Evolutionary conservation across 2,797 vertebrate genomes (phyloP).

Genomic region (Helostoma temminkii): DNA sequence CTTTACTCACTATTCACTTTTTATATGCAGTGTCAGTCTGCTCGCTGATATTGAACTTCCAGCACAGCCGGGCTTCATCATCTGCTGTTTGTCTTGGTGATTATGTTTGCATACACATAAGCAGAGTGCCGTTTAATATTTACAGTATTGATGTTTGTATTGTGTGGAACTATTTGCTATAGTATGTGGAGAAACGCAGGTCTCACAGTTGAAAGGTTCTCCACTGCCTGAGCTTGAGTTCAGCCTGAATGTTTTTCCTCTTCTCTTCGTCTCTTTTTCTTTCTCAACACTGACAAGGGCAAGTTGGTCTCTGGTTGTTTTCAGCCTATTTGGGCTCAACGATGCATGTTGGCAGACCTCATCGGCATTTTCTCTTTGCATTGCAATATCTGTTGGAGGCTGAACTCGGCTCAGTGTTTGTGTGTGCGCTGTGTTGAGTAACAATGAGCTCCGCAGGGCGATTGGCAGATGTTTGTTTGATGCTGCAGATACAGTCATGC

Average conservation of each 20-base stretch:
- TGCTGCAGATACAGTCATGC: slow-evolving; percentile 68
- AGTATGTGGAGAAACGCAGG: slow-evolving; percentile 31
- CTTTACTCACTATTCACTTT: slow-evolving; percentile 44
- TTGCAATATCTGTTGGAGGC: slow-evolving; percentile 62
- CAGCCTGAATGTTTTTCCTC: slow-evolving; percentile 42
- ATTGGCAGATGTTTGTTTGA: slow-evolving; percentile 70
- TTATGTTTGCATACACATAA: slow-evolving; percentile 51
- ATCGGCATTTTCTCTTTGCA: slow-evolving; percentile 60
- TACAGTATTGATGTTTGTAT: slow-evolving; percentile 32
- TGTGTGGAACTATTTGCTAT: slow-evolving; percentile 40
- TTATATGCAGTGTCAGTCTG: slow-evolving; percentile 28
- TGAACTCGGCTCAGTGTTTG: slow-evolving; percentile 49
- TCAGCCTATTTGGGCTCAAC: slow-evolving; percentile 64
- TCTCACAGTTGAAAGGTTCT: slow-evolving; percentile 9
- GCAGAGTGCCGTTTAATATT: slow-evolving; percentile 8
- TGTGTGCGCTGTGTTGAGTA: slow-evolving; percentile 59
- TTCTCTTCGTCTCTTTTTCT: slow-evolving; percentile 12
- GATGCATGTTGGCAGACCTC: slow-evolving; percentile 63
- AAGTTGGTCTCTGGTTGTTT: slow-evolving; percentile 55
- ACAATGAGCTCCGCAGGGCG: slow-evolving; percentile 65
- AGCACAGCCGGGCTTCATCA: slow-evolving; percentile 20
- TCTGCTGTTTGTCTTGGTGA: slow-evolving; percentile 51
- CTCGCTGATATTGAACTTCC: slow-evolving; percentile 34
- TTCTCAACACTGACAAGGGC: slow-evolving; percentile 30
- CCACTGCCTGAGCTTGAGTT: slow-evolving; percentile 19